A percentile compares a stretch with the other conserved stretches of the same genome.
phyloP scores from a whole-genome alignment of 1,140 invertebrate genomes.

The Pogonus chalceus region DNA sequence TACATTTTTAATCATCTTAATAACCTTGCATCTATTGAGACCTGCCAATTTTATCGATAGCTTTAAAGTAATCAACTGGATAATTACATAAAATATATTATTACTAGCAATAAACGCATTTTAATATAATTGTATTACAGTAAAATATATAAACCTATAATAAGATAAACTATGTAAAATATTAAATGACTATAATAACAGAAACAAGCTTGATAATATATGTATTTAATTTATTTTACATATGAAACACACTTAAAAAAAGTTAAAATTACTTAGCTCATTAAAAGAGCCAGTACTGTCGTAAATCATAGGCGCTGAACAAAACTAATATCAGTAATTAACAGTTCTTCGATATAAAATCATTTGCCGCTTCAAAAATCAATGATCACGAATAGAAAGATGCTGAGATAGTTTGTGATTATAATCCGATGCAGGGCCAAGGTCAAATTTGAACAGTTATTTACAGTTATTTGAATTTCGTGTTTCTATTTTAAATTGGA shows the following conservation, averaged over 20 bases:
- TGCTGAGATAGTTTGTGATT: not conserved
- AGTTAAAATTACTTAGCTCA: not conserved
- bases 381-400: not conserved
- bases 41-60: too few relatives aligned
- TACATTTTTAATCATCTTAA: too few relatives aligned
- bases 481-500: conserved; percentile 8
- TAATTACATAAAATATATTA: too few relatives aligned
- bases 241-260: not conserved
- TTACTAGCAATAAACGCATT: too few relatives aligned
- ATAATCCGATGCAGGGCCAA: conserved; percentile 13
- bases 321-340: not conserved
- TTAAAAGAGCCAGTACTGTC: not conserved
- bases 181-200: not conserved
- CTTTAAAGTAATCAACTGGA: too few relatives aligned
- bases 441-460: conserved; percentile 16
- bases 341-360: not conserved
- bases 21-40: too few relatives aligned
- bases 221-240: not conserved
- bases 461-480: conserved; percentile 14
- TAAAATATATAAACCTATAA: too few relatives aligned
- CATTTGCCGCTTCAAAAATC: conserved; percentile 7
- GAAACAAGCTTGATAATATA: not conserved
- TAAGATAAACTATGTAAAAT: too few relatives aligned
- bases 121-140: too few relatives aligned
- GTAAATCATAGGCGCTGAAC: conserved; percentile 7